Percentiles rank a stretch among this genome's conserved stretches.
These are phyloP conservation scores for Agraylea sexmaculata DNA, from an alignment of 1,140 invertebrate species.

Conservation along the genomic window DNA sequence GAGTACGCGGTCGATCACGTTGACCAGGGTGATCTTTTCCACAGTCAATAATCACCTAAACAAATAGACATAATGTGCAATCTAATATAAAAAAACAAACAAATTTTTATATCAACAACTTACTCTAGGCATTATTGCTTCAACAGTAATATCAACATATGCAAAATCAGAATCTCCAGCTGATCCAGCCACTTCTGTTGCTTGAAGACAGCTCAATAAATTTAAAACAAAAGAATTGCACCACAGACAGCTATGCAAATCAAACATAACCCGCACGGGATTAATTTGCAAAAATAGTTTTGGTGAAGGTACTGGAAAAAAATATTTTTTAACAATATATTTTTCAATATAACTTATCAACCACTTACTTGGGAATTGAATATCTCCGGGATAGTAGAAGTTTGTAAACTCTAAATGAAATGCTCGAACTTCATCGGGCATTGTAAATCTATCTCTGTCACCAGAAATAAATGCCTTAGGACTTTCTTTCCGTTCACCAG, in stretches of 20 bases:
- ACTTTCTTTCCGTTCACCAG: slow-evolving; percentile 30
- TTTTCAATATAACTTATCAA: slow-evolving; percentile 3
- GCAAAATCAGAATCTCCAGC: slow-evolving; percentile 40
- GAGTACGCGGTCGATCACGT: slow-evolving; percentile 65
- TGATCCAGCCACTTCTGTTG: slow-evolving; percentile 21
- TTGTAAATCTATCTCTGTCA: slow-evolving; percentile 68
- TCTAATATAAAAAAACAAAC: slow-evolving; percentile 12
- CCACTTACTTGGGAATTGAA: slow-evolving; percentile 79
- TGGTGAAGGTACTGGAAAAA: slow-evolving; percentile 70
- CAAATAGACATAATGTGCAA: background rate
- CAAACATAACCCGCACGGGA: slow-evolving; percentile 75
- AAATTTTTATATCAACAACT: slow-evolving; percentile 1
- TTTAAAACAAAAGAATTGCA: slow-evolving; percentile 86
- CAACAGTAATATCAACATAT: slow-evolving; percentile 77
- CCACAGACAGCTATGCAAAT: slow-evolving; percentile 80
- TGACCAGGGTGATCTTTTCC: slow-evolving; percentile 56
- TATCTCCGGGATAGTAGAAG: slow-evolving; percentile 93
- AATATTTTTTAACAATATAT: slow-evolving; percentile 7
- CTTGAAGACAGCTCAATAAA: slow-evolving; percentile 54
- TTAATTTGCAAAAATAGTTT: slow-evolving; percentile 86
- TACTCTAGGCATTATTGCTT: slow-evolving; percentile 85
- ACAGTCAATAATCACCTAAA: slow-evolving; percentile 59
- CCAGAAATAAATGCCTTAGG: slow-evolving; percentile 43
- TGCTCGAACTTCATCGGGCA: slow-evolving; percentile 80
- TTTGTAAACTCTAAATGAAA: slow-evolving; percentile 92